Evolutionary conservation across 2,888 invertebrate genomes (phyloP).

Genomic region (Ormyrus labotus): DNA sequence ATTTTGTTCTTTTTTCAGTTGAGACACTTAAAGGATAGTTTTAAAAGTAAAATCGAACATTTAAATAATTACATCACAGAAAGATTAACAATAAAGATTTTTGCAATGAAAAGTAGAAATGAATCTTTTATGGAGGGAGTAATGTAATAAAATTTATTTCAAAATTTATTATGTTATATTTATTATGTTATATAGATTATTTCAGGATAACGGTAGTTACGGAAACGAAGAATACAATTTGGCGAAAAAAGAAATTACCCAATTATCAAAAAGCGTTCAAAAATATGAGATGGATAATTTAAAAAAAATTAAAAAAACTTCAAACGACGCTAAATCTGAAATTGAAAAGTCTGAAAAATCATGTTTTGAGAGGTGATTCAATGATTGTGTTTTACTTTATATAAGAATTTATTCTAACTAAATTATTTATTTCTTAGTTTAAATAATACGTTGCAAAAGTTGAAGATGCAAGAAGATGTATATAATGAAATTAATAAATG

Average conservation of each 20-base stretch:
- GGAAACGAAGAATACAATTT: conserved; percentile 56
- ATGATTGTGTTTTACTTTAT: neutral
- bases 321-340: conserved; percentile 15
- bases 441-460: conserved; percentile 48
- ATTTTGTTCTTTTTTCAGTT: conserved; percentile 49
- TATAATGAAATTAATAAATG: conserved; percentile 54
- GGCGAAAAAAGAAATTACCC: conserved; percentile 49
- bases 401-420: neutral
- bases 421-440: conserved; percentile 42
- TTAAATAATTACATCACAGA: conserved; percentile 35
- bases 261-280: conserved; percentile 52
- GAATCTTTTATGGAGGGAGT: conserved; percentile 55
- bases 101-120: conserved; percentile 50
- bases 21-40: conserved; percentile 44
- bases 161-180: neutral
- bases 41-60: conserved; percentile 44
- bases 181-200: conserved; percentile 52
- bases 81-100: conserved; percentile 44
- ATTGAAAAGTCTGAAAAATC: conserved; percentile 45
- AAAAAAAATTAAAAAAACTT: conserved; percentile 51
- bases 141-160: conserved; percentile 48
- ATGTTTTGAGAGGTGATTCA: conserved; percentile 24
- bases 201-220: conserved; percentile 60
- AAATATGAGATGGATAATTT: conserved; percentile 50
- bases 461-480: conserved; percentile 57